Evolutionary conservation across 2,797 vertebrate genomes (phyloP), one percentile per base, ranked within the genome.

Genomic region (Typhlichthys eigenmanni): DNA sequence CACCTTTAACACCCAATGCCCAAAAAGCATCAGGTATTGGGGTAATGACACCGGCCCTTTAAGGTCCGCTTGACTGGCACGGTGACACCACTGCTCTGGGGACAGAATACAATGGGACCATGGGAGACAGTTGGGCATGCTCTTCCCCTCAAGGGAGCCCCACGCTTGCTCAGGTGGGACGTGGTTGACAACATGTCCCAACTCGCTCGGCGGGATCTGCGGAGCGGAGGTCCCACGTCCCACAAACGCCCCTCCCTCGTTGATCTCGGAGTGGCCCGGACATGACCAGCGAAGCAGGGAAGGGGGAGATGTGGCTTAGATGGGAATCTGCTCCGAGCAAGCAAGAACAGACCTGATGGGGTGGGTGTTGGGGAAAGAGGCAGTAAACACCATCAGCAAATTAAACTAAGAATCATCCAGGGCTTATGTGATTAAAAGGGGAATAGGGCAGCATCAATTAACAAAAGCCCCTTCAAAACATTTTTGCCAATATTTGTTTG

Each of bases 381-480:
- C 79, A 54, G 9, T 10, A 54, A 29, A 71, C 86, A 83, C 85
- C 84, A 88, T 89, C 87, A 85, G 82, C 80, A 82, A 89, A 90
- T 91, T 89, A 90, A 91, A 88, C 85, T 81, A 78, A 90, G 86
- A 89, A 87, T 91, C 89, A 85, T 84, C 83, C 83, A 73, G 80
- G 86, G 89, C 81, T 90, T 90, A 89, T 87, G 86, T 81, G 90
- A 92, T 92, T 91, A 91, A 85, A 88, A 89, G 82, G 87, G 82
- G 86, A 89, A 86, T 83, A 89, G 86, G 84, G 87, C 81, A 83
- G 81, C 84, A 87, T 90, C 88, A 91, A 89, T 88, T 88, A 91
- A 89, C 88, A 87, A 89, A 89, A 91, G 88, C 88, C 85, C 85
- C 81, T 81, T 76, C 79, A 79, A 78, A 87, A 83, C 83, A 80